Evolutionary conservation across 2,888 invertebrate species (phyloP), one percentile per base, ranked within the genome.

Genomic region (Cephonodes hylas): DNA sequence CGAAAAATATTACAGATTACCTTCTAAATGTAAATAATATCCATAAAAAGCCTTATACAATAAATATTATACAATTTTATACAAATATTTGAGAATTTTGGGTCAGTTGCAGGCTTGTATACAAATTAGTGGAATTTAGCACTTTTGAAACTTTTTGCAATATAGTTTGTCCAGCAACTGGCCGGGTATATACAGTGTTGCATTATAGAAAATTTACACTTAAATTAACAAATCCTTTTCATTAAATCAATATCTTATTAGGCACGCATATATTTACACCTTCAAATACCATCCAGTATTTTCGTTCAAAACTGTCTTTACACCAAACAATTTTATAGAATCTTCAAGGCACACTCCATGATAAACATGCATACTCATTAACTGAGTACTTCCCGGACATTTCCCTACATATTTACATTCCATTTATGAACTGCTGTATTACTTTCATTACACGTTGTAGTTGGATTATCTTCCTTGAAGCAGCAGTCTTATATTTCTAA

Each of bases 191-290:
- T 25, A 18, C 38, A 38, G 38, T 38, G n/a, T 13, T 38, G 10
- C 10, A 38, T 13, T 31, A 53, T 53, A 53, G 31, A 53, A 53
- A 53, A 53, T 53, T 53, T 53, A 53, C 53, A 53, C 53, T 53
- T 53, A 53, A 1, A 18, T 53, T 60, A 48, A 13, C 27, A 53
- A 48, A 60, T 42, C 59, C 34, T 23, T 42, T 48, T 42, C n/a
- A 25, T 42, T 58, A 23, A n/a, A 23, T 38, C 15, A 15, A 42
- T 31, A 53, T 60, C 7, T 44, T 45, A 38, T 15, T 25, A 48
- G 59, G 34, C 46, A 59, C 58, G 10, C 34, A 10, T 44, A 57
- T 62, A 62, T 62, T 44, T 62, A 62, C 62, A 61, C 15, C 45
- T n/a, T 44, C 18, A 58, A 60, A n/a, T 38, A 38, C 48, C 31